phyloP scores from a whole-genome alignment of 2,113 vertebrate genomes.

The Mesembrinibis cayennensis region DNA sequence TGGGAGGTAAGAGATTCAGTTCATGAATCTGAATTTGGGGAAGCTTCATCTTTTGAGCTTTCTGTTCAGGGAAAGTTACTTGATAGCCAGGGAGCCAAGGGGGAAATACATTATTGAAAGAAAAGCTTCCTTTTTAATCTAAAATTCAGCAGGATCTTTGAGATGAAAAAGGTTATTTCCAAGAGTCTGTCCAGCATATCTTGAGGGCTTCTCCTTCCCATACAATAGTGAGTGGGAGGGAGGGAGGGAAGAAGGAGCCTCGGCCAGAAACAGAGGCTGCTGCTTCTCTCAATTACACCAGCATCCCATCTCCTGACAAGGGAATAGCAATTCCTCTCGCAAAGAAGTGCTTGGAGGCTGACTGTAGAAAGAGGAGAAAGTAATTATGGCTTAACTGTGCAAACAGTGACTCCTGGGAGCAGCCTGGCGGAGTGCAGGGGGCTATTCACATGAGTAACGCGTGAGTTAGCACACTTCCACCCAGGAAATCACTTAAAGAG shows the following conservation, averaged over 20 bases:
- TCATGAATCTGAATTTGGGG: conserved; percentile 64
- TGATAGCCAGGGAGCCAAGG: conserved; percentile 60
- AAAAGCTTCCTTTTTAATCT: conserved; percentile 70
- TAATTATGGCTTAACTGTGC: conserved; percentile 48
- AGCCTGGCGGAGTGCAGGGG: neutral
- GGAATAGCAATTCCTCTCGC: conserved; percentile 35
- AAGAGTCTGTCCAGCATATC: conserved; percentile 60
- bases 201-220: conserved; percentile 52
- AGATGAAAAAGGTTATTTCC: conserved; percentile 65
- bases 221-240: conserved; percentile 7
- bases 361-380: conserved; percentile 13
- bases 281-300: conserved; percentile 27
- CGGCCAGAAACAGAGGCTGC: neutral
- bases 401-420: neutral
- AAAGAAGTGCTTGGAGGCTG: conserved; percentile 8
- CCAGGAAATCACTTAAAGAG: neutral
- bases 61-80: conserved; percentile 42
- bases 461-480: neutral
- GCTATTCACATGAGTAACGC: neutral
- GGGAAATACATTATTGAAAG: conserved; percentile 71
- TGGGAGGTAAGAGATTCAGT: conserved; percentile 37
- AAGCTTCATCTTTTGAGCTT: conserved; percentile 53
- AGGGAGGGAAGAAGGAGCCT: neutral
- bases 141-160: conserved; percentile 64
- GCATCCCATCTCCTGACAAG: conserved; percentile 35